A percentile compares a stretch with the other conserved stretches of the same genome.
phyloP scores from a whole-genome alignment of 2,888 invertebrate species.

The Tryphoninae sp. region DNA sequence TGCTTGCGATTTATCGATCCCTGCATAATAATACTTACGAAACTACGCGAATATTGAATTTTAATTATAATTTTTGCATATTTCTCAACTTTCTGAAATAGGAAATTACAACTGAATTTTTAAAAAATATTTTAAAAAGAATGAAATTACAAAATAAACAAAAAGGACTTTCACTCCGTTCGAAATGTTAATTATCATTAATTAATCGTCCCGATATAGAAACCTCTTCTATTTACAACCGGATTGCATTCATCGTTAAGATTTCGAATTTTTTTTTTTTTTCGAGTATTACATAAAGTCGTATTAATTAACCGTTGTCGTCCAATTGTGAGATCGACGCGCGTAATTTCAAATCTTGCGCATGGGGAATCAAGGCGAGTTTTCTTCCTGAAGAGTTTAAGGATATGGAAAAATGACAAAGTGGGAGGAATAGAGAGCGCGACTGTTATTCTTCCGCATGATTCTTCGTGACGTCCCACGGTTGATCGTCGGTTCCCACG shows the following conservation, averaged over 20 bases:
- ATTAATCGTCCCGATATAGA: constrained; percentile 15
- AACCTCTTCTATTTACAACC: too few species aligned
- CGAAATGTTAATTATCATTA: constrained; percentile 19
- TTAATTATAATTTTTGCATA: too few species aligned
- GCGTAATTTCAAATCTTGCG: background rate
- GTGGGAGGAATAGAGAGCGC: constrained; percentile 27
- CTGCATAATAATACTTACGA: too few species aligned
- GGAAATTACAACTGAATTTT: too few species aligned
- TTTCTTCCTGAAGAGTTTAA: constrained; percentile 47
- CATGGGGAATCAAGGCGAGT: background rate
- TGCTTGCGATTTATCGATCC: too few species aligned
- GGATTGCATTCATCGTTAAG: background rate
- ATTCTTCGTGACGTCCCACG: constrained; percentile 55
- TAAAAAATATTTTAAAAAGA: background rate
- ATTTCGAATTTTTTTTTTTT: background rate
- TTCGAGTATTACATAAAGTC: too few species aligned
- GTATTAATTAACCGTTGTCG: constrained; percentile 35
- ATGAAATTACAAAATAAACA: background rate
- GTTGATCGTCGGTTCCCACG: constrained; percentile 52
- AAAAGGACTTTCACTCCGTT: constrained; percentile 34
- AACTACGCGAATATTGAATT: too few species aligned
- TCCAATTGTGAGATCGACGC: constrained; percentile 29
- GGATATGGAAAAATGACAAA: background rate
- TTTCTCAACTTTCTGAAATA: too few species aligned
- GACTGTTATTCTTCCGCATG: constrained; percentile 57